phyloP scores from a whole-genome alignment of 2,888 invertebrate genomes.

The Scaptomyza flava region DNA sequence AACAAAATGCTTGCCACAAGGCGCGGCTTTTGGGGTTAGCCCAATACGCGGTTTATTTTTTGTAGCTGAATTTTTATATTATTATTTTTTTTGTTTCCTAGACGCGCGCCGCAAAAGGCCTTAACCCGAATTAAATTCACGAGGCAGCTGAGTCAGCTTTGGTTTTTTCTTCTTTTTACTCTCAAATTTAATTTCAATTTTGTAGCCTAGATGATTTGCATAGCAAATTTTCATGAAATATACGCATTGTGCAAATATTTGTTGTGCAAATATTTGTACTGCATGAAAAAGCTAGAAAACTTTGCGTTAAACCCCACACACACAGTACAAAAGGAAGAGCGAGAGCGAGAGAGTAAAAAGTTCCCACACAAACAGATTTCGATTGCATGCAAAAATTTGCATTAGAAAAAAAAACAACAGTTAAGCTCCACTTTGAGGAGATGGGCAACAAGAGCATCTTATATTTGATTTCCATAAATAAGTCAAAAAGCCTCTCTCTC shows the following conservation, averaged over 20 bases:
- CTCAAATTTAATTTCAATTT: conserved; percentile 67
- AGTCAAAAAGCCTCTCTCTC: conserved; percentile 4
- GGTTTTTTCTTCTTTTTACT: background rate
- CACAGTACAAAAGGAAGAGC: background rate
- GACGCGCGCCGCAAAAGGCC: conserved; percentile 47
- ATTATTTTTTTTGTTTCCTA: conserved; percentile 36
- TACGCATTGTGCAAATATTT: conserved; percentile 61
- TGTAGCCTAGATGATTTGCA: conserved; percentile 58
- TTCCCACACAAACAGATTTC: background rate
- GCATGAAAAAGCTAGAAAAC: conserved; percentile 39
- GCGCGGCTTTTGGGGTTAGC: conserved; percentile 63
- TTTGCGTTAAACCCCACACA: conserved; percentile 1
- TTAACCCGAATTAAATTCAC: conserved; percentile 67
- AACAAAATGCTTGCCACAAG: conserved; percentile 56
- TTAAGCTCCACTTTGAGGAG: conserved; percentile 1
- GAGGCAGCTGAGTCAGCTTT: conserved; percentile 34
- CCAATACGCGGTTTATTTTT: conserved; percentile 54
- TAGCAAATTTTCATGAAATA: conserved; percentile 54
- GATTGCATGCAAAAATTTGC: conserved; percentile 38
- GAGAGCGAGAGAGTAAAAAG: conserved; percentile 1
- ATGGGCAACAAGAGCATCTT: background rate
- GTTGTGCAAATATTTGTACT: conserved; percentile 44
- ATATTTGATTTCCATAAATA: conserved; percentile 17
- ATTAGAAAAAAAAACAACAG: background rate
- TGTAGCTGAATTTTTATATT: background rate